Evolutionary conservation across 2,797 vertebrate species (phyloP), one percentile per base, ranked within the genome.

Genomic region (Perdix hodgsoniae): DNA sequence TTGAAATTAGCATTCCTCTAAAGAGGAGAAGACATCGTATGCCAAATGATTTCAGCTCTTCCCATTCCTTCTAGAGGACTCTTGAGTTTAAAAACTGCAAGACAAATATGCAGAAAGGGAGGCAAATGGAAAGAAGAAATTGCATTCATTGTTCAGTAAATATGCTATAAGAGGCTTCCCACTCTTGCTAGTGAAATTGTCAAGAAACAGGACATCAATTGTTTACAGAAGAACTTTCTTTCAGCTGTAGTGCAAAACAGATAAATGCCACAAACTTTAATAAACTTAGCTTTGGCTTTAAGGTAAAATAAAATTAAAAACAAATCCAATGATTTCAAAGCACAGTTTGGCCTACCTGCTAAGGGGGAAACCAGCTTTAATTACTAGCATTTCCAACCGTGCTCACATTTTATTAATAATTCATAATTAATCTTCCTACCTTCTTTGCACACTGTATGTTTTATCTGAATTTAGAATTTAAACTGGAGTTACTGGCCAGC

Each of bases 1-100:
- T n/a, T n/a, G n/a, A n/a, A n/a, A n/a, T n/a, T n/a, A n/a, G n/a
- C n/a, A n/a, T n/a, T n/a, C n/a, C n/a, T n/a, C n/a, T n/a, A n/a
- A n/a, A n/a, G n/a, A n/a, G n/a, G n/a, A 18, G 6, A 63, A 75
- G 47, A 75, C 0, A 4, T 5, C 33, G 9, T 8, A n/a, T 4
- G 37, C 8, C 81, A 63, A 88, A 50, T 61, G 1, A 52, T 59
- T 80, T 75, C 22, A 85, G 6, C 2, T 70, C 22, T 45, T 69
- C 26, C 26, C 14, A 21, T 39, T 72, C 31, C 57, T 74, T 67
- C 76, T 42, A 44, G 67, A 78, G 22, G 85, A 52, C 54, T 42
- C 49, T 60, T 13, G 45, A 74, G 56, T 60, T 52, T 4, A 33
- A 89, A 50, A n/a, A 56, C 6, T 4, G 10, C 22, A 45, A 44